These are phyloP conservation scores for Drosophila conformis DNA, from an alignment of 2,888 invertebrate genomes.

Conservation along the genomic window DNA sequence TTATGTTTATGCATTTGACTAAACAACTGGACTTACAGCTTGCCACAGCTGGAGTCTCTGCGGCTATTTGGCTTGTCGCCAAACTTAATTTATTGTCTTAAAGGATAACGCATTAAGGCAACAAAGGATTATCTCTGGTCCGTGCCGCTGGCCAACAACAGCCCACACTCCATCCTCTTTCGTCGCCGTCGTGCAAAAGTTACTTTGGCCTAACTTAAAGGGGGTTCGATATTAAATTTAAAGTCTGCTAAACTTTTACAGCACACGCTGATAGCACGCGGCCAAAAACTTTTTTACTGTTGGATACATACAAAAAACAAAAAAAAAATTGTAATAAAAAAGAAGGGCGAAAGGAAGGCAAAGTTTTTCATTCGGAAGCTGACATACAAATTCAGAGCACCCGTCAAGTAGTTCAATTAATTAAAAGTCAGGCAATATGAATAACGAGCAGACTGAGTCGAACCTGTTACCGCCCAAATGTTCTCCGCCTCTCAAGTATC, in stretches of 20 bases:
- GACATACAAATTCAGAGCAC: slow-evolving; percentile 28
- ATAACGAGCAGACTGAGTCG: slow-evolving; percentile 28
- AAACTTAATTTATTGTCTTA: slow-evolving; percentile 79
- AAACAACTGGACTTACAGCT: slow-evolving; percentile 51
- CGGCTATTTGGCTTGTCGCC: slow-evolving; percentile 51
- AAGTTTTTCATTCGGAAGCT: slow-evolving; percentile 48
- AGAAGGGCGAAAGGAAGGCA: slow-evolving; percentile 40
- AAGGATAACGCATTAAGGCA: slow-evolving; percentile 63
- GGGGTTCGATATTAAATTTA: slow-evolving; percentile 45
- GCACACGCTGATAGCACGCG: slow-evolving; percentile 59
- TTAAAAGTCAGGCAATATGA: slow-evolving; percentile 64
- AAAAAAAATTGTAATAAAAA: background rate
- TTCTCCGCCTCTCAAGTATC: slow-evolving; percentile 3
- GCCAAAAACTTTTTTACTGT: slow-evolving; percentile 45
- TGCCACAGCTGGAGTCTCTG: slow-evolving; percentile 46
- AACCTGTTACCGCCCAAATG: background rate
- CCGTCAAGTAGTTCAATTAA: slow-evolving; percentile 71
- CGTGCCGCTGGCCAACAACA: slow-evolving; percentile 9
- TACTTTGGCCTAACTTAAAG: slow-evolving; percentile 36
- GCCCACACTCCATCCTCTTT: background rate
- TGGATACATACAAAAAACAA: slow-evolving; percentile 19
- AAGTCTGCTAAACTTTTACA: slow-evolving; percentile 66
- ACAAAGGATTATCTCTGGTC: slow-evolving; percentile 70
- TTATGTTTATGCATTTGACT: slow-evolving; percentile 64
- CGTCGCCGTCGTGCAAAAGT: slow-evolving; percentile 48